phyloP scores from a whole-genome alignment of 2,888 invertebrate species.

The Stomorhina lunata region DNA sequence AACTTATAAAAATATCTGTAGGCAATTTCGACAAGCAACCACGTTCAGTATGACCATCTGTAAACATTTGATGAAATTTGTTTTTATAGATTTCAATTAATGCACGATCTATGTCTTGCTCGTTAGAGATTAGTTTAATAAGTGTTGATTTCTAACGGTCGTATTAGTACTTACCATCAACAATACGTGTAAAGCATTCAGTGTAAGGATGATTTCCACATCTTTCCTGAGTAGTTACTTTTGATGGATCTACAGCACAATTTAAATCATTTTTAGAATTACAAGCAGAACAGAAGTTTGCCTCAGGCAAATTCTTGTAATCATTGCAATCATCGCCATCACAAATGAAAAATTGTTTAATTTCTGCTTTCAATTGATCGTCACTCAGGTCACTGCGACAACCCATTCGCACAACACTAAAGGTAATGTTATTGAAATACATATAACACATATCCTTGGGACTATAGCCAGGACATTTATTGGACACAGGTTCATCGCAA shows the following conservation, averaged over 20 bases:
- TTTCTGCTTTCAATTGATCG: not conserved
- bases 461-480: slow-evolving; percentile 60
- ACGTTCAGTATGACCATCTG: slow-evolving; percentile 69
- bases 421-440: slow-evolving; percentile 66
- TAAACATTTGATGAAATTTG: too few species aligned
- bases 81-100: not conserved
- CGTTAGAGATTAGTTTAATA: not conserved
- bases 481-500: slow-evolving; percentile 62
- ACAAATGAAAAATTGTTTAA: slow-evolving; percentile 68
- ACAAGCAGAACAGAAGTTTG: slow-evolving; percentile 65
- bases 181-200: slow-evolving; percentile 67
- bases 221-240: not conserved
- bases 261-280: slow-evolving; percentile 65
- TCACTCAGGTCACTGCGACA: slow-evolving; percentile 67
- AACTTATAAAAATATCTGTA: slow-evolving; percentile 58
- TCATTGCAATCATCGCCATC: slow-evolving; percentile 69
- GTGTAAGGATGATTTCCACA: slow-evolving; percentile 67
- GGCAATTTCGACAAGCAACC: slow-evolving; percentile 67
- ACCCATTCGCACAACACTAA: slow-evolving; percentile 64
- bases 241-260: slow-evolving; percentile 63
- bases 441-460: slow-evolving; percentile 69
- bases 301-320: slow-evolving; percentile 63
- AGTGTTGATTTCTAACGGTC: not conserved
- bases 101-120: too few species aligned
- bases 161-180: slow-evolving; percentile 62